phyloP scores from a whole-genome alignment of 2,113 vertebrate species.

The Chlorodrepanis virens region DNA sequence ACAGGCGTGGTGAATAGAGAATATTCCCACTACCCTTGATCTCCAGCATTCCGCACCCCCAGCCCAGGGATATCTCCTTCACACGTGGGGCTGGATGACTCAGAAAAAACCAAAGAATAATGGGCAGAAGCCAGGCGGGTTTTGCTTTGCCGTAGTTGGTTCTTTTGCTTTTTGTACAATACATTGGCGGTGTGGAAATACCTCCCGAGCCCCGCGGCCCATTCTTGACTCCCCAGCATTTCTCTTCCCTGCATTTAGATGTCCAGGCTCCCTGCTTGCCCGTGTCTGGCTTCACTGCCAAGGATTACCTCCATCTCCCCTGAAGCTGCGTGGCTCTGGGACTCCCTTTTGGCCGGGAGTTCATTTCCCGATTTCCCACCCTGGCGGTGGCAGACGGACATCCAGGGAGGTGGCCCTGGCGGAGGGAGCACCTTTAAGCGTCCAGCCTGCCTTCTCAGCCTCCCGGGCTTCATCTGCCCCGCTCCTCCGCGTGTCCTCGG shows the following conservation, averaged over 20 bases:
- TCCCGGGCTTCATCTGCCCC: no score
- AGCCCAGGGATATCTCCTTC: neutral
- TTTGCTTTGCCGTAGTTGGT: neutral
- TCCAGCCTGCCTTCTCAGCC: neutral
- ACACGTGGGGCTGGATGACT: neutral
- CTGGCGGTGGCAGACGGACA: neutral
- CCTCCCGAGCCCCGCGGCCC: neutral
- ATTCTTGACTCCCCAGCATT: neutral
- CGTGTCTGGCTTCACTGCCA: neutral
- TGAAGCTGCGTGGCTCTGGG: neutral
- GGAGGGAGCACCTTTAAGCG: neutral
- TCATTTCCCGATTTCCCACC: neutral
- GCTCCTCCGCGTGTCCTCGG: rapidly evolving
- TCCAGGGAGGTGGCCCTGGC: neutral
- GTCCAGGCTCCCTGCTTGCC: neutral
- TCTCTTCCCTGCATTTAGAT: neutral
- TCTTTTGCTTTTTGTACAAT: neutral
- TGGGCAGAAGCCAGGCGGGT: neutral
- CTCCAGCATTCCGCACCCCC: neutral
- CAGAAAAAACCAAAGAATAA: neutral
- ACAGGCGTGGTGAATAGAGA: neutral
- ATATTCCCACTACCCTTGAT: neutral
- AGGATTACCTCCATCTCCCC: neutral
- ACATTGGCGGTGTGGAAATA: neutral
- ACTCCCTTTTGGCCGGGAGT: neutral